These are phyloP conservation scores for Danionella dracula DNA, from an alignment of 2,797 vertebrate genomes.

Conservation along the genomic window DNA sequence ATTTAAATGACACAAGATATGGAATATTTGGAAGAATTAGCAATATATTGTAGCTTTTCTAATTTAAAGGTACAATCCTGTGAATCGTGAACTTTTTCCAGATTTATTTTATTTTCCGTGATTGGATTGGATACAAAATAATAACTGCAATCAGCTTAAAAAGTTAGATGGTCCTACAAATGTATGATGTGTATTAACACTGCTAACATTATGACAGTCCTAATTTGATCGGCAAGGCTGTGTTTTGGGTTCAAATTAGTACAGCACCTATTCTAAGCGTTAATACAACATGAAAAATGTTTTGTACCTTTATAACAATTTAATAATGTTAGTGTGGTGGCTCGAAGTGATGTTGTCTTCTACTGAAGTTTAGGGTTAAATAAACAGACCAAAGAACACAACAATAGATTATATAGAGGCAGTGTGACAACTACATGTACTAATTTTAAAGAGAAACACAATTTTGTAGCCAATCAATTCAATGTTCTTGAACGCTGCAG, in stretches of 20 bases:
- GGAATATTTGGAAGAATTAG: too few species aligned
- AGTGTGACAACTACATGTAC: not conserved
- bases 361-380: not conserved
- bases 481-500: constrained; percentile 53
- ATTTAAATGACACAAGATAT: too few species aligned
- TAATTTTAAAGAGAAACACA: not conserved
- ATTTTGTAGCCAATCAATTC: not conserved
- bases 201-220: constrained; percentile 1
- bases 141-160: too few species aligned
- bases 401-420: not conserved
- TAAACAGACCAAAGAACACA: constrained; percentile 8
- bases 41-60: too few species aligned
- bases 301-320: not conserved
- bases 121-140: too few species aligned
- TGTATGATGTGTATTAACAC: too few species aligned
- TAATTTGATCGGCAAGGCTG: not conserved
- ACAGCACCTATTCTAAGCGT: not conserved
- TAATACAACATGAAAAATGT: not conserved
- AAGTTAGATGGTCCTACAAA: too few species aligned
- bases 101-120: too few species aligned
- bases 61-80: too few species aligned
- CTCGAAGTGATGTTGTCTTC: not conserved
- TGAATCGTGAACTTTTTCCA: too few species aligned
- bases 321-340: not conserved
- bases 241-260: constrained; percentile 5